phyloP scores from a whole-genome alignment of 2,888 invertebrate species.

The Drymonia ruficornis region DNA sequence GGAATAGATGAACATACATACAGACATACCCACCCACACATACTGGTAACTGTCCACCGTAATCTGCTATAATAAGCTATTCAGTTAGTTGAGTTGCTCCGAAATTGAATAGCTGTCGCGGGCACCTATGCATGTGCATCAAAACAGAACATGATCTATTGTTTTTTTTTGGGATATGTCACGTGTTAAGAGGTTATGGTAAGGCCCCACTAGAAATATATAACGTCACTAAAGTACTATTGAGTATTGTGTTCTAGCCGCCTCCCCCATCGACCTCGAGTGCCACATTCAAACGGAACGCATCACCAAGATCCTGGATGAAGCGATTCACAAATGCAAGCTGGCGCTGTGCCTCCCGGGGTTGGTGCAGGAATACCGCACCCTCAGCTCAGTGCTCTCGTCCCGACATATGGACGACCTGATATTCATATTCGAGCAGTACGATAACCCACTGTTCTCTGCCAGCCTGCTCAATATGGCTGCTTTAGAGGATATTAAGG shows the following conservation, averaged over 20 bases:
- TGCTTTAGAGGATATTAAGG: slow-evolving; percentile 71
- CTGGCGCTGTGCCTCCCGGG: slow-evolving; percentile 69
- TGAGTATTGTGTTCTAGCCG: slow-evolving; percentile 40
- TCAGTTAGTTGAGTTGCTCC: too few relatives aligned
- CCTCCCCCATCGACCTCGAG: slow-evolving; percentile 78
- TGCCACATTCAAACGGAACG: slow-evolving; percentile 82
- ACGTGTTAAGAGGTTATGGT: too few relatives aligned
- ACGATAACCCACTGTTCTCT: slow-evolving; percentile 70
- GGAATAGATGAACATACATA: too few relatives aligned
- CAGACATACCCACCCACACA: too few relatives aligned
- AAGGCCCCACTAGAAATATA: too few relatives aligned
- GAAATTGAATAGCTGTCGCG: too few relatives aligned
- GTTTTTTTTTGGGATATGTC: too few relatives aligned
- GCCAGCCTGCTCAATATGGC: slow-evolving; percentile 65
- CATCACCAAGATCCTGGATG: slow-evolving; percentile 79
- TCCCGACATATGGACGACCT: slow-evolving; percentile 69
- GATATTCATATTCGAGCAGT: slow-evolving; percentile 74
- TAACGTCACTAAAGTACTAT: too few relatives aligned
- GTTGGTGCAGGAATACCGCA: slow-evolving; percentile 67
- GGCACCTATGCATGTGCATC: too few relatives aligned
- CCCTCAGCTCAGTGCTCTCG: slow-evolving; percentile 55
- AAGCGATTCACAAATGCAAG: slow-evolving; percentile 74
- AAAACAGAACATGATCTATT: too few relatives aligned
- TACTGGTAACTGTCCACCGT: too few relatives aligned
- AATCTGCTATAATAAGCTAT: too few relatives aligned